Evolutionary conservation across 2,888 invertebrate species (phyloP).

Genomic region (Copidosoma aretas): DNA sequence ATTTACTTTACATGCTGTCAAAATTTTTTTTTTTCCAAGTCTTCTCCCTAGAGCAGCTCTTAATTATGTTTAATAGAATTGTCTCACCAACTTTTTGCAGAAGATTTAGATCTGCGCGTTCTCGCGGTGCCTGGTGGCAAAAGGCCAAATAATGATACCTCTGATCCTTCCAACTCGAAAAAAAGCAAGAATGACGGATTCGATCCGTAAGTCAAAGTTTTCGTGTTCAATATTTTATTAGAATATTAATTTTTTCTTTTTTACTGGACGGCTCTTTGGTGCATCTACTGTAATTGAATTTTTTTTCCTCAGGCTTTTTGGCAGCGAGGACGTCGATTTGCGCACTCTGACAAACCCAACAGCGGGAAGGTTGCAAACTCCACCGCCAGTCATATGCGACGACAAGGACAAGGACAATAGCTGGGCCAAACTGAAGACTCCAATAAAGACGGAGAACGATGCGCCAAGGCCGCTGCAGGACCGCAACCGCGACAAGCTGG

Average conservation of each 20-base stretch:
- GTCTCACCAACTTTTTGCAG: slow-evolving; percentile 49
- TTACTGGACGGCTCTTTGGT: too few species aligned
- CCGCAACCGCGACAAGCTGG: slow-evolving; percentile 66
- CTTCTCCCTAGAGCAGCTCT: background rate
- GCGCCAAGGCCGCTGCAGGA: slow-evolving; percentile 16
- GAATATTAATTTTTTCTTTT: slow-evolving; percentile 9
- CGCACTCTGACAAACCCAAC: slow-evolving; percentile 64
- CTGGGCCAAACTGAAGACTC: slow-evolving; percentile 45
- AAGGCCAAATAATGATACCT: slow-evolving; percentile 67
- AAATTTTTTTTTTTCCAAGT: too few species aligned
- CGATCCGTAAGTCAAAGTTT: slow-evolving; percentile 73
- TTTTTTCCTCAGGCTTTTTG: slow-evolving; percentile 80
- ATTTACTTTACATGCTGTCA: background rate
- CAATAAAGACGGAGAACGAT: slow-evolving; percentile 9
- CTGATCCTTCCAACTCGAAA: slow-evolving; percentile 51
- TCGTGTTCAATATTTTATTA: background rate
- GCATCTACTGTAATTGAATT: too few species aligned
- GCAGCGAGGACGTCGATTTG: slow-evolving; percentile 88
- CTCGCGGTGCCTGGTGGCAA: slow-evolving; percentile 67
- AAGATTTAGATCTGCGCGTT: slow-evolving; percentile 70
- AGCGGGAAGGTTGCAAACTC: slow-evolving; percentile 52
- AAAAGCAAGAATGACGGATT: slow-evolving; percentile 76
- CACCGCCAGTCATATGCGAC: slow-evolving; percentile 68
- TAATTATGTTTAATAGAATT: background rate
- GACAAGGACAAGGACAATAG: slow-evolving; percentile 54